These are phyloP conservation scores for Rhagophthalmus giganteus DNA, from an alignment of 2,888 invertebrate species.

Conservation along the genomic window DNA sequence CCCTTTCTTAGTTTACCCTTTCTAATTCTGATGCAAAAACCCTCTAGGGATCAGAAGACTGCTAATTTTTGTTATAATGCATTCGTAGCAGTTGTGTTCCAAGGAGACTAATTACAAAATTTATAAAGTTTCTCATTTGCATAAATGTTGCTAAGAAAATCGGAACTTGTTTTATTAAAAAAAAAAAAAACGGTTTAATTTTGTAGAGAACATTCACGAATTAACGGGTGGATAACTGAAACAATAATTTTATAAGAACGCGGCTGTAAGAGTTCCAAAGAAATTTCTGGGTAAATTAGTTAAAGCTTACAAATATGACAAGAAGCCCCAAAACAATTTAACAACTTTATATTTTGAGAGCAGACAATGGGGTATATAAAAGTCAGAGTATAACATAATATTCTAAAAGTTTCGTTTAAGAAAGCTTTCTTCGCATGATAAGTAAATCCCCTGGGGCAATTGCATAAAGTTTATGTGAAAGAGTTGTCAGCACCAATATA, in stretches of 20 bases:
- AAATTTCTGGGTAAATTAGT: too few species aligned
- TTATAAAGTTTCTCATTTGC: constrained; percentile 46
- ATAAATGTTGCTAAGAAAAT: constrained; percentile 37
- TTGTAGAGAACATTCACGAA: too few species aligned
- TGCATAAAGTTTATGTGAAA: constrained; percentile 52
- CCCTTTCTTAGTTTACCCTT: constrained; percentile 34
- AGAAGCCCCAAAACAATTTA: constrained; percentile 24
- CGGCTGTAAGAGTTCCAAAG: too few species aligned
- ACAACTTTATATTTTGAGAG: constrained; percentile 33
- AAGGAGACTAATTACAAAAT: constrained; percentile 48
- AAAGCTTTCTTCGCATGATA: constrained; percentile 48
- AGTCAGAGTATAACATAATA: constrained; percentile 50
- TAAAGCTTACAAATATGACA: too few species aligned
- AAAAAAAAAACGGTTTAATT: too few species aligned
- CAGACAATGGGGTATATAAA: constrained; percentile 48
- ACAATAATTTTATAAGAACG: too few species aligned
- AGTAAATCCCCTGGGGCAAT: constrained; percentile 49
- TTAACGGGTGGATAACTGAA: too few species aligned
- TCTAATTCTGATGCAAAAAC: constrained; percentile 36
- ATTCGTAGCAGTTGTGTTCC: constrained; percentile 41
- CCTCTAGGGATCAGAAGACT: constrained; percentile 41
- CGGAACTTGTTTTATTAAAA: constrained; percentile 1
- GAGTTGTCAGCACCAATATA: constrained; percentile 53
- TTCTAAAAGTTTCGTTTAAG: constrained; percentile 49
- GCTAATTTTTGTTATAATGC: constrained; percentile 46